Conservation (phyloP, 1,140 invertebrate genomes). For the Panonychus citri region DNA sequence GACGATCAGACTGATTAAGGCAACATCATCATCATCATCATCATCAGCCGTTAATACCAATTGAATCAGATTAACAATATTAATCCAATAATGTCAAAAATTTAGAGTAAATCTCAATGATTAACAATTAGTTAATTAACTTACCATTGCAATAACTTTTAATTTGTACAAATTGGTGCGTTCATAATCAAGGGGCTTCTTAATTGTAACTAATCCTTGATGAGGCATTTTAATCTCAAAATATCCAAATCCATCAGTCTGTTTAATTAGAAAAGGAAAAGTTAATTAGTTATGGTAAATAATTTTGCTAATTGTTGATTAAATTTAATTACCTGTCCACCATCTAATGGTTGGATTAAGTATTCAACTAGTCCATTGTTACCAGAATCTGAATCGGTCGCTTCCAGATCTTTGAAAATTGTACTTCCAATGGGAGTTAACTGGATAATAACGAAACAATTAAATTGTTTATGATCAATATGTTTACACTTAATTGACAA, state of each 20-base stretch:
- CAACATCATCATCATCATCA: no score
- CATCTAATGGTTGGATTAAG: slow-evolving; percentile 30
- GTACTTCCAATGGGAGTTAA: slow-evolving; percentile 15
- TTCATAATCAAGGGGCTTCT: slow-evolving; percentile 14
- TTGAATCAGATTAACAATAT: no score
- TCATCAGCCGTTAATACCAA: no score
- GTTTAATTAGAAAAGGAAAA: slow-evolving; percentile 19
- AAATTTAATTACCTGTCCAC: slow-evolving; percentile 3
- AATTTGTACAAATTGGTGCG: slow-evolving; percentile 9
- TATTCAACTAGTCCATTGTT: slow-evolving; percentile 67
- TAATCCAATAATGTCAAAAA: no score
- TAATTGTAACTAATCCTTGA: slow-evolving; percentile 15
- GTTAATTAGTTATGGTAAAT: neutral
- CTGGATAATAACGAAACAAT: no score
- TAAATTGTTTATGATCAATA: no score
- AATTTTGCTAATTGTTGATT: neutral
- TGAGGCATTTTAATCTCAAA: slow-evolving; percentile 37
- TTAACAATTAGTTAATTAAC: no score
- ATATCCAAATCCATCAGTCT: slow-evolving; percentile 45
- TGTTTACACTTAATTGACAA: no score
- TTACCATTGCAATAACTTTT: slow-evolving; percentile 12
- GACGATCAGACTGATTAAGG: no score
- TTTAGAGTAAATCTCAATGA: no score
- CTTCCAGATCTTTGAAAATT: slow-evolving; percentile 13
- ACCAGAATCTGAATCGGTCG: slow-evolving; percentile 27